Percentiles rank a stretch among this genome's conserved stretches.
Evolutionary conservation across 2,888 invertebrate species (phyloP).

Genomic region (Tenthredo distinguenda): DNA sequence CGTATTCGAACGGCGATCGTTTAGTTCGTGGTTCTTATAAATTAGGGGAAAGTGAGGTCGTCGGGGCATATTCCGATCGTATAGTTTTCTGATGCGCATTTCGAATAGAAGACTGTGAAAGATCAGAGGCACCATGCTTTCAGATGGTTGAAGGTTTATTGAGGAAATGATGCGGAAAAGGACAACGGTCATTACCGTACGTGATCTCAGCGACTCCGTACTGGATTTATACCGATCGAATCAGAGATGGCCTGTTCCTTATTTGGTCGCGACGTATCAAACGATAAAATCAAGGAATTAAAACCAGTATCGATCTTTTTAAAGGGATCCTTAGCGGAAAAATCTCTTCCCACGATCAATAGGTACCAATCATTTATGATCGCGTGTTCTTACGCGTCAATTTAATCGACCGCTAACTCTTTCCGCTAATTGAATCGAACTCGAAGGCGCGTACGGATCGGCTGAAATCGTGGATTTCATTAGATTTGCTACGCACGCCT

Average conservation of each 20-base stretch:
- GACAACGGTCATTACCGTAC: slow-evolving; percentile 53
- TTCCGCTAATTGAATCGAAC: slow-evolving; percentile 22
- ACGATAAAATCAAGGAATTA: slow-evolving; percentile 43
- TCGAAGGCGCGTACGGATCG: not conserved
- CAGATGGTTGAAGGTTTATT: slow-evolving; percentile 42
- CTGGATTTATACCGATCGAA: slow-evolving; percentile 45
- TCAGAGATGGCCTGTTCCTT: slow-evolving; percentile 50
- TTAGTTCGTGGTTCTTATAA: slow-evolving; percentile 53
- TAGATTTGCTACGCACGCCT: slow-evolving; percentile 47
- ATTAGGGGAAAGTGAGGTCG: slow-evolving; percentile 64
- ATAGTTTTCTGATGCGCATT: slow-evolving; percentile 37
- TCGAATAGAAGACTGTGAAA: not conserved
- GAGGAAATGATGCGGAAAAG: slow-evolving; percentile 49
- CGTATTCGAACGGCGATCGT: slow-evolving; percentile 30
- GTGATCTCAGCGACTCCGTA: slow-evolving; percentile 36
- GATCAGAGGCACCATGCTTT: slow-evolving; percentile 11
- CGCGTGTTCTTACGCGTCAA: slow-evolving; percentile 16
- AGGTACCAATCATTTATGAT: slow-evolving; percentile 17
- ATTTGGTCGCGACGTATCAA: slow-evolving; percentile 46
- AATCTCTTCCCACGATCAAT: slow-evolving; percentile 36
- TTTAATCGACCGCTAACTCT: slow-evolving; percentile 1
- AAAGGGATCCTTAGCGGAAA: slow-evolving; percentile 14
- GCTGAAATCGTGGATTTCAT: slow-evolving; percentile 23
- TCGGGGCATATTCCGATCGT: slow-evolving; percentile 42
- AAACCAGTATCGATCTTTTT: slow-evolving; percentile 31